Evolutionary conservation across 2,113 vertebrate species (phyloP).

Genomic region (Rana temporaria): DNA sequence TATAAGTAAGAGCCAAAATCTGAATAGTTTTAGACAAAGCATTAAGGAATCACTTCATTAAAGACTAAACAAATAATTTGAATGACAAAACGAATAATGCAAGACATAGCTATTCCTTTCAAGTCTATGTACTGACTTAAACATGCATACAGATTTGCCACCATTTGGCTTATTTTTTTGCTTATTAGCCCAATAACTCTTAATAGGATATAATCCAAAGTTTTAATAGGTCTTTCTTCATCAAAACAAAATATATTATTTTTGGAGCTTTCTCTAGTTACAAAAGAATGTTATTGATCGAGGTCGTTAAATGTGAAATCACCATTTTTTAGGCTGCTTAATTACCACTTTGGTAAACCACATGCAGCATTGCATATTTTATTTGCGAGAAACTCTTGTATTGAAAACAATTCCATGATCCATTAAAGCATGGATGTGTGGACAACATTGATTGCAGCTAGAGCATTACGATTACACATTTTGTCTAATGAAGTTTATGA

Average conservation of each 20-base stretch:
- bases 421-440: slow-evolving; percentile 39
- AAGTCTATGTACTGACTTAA: neutral
- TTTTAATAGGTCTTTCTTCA: slow-evolving; percentile 18
- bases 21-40: no score
- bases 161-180: neutral
- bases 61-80: no score
- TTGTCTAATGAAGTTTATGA: slow-evolving; percentile 43
- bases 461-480: slow-evolving; percentile 44
- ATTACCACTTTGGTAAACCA: slow-evolving; percentile 35
- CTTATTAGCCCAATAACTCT: slow-evolving; percentile 26
- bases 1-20: no score
- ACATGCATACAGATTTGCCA: slow-evolving; percentile 25
- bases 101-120: no score
- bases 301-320: slow-evolving; percentile 14
- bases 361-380: slow-evolving; percentile 31
- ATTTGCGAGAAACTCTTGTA: slow-evolving; percentile 29
- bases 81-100: no score
- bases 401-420: slow-evolving; percentile 40
- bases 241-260: slow-evolving; percentile 10
- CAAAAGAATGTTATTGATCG: slow-evolving; percentile 34
- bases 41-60: no score
- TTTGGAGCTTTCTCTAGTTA: slow-evolving; percentile 21
- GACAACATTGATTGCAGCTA: slow-evolving; percentile 12
- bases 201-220: slow-evolving; percentile 12
- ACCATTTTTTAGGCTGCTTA: slow-evolving; percentile 22